phyloP scores from a whole-genome alignment of 2,113 vertebrate genomes.

The Naja naja region DNA sequence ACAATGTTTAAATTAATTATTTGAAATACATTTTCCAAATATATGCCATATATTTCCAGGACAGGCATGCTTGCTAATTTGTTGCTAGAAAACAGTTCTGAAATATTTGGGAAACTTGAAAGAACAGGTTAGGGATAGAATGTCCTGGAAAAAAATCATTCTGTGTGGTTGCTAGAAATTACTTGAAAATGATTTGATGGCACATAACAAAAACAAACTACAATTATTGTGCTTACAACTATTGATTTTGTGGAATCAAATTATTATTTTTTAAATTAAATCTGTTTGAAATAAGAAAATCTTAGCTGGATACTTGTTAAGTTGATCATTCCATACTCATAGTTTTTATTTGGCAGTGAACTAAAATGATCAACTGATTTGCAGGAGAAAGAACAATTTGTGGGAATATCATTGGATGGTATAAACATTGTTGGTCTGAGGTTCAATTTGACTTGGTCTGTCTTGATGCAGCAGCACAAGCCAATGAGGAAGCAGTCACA shows the following conservation, averaged over 20 bases:
- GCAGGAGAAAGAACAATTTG: background rate
- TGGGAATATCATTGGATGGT: conserved; percentile 69
- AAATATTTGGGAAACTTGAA: background rate
- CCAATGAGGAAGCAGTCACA: conserved; percentile 91
- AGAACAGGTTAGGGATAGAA: background rate
- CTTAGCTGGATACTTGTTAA: background rate
- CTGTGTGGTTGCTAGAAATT: background rate
- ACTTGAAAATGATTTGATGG: background rate
- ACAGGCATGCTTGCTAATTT: background rate
- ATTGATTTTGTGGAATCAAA: background rate
- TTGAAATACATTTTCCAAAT: background rate
- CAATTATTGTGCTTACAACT: background rate
- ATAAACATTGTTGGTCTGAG: conserved; percentile 67
- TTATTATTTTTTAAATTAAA: background rate
- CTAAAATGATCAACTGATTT: conserved; percentile 8
- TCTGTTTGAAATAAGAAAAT: background rate
- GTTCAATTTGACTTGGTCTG: conserved; percentile 78
- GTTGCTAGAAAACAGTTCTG: background rate
- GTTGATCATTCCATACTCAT: background rate
- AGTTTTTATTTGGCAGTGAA: background rate
- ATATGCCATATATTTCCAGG: background rate
- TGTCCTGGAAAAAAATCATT: background rate
- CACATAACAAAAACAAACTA: background rate
- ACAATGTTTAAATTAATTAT: background rate
- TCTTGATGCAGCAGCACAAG: conserved; percentile 87